Percentiles rank a stretch among this genome's conserved stretches.
phyloP scores from a whole-genome alignment of 2,797 vertebrate species.

The Hippoglossus hippoglossus region DNA sequence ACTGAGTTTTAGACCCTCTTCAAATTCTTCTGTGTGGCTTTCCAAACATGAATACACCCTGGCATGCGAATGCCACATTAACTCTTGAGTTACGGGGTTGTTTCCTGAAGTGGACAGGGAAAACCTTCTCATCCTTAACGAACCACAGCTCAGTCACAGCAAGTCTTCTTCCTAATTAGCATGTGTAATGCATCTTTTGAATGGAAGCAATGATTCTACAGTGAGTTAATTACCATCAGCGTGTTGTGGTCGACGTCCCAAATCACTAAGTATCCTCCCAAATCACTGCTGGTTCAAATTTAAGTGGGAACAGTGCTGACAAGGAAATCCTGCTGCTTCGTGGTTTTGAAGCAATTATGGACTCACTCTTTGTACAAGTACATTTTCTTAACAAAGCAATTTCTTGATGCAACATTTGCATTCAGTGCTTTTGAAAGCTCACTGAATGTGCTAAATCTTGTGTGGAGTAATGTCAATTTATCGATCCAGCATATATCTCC shows the following conservation, averaged over 20 bases:
- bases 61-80: constrained; percentile 7
- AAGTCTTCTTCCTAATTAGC: constrained; percentile 13
- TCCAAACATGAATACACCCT: neutral
- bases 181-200: neutral
- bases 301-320: neutral
- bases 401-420: no score
- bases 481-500: no score
- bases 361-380: neutral
- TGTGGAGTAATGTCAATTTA: neutral
- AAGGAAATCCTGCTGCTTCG: neutral
- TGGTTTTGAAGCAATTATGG: neutral
- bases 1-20: constrained; percentile 1
- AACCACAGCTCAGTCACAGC: constrained; percentile 12
- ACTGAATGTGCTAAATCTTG: neutral
- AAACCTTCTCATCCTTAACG: constrained; percentile 20
- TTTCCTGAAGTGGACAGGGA: constrained; percentile 1
- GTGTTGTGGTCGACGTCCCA: neutral
- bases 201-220: constrained; percentile 12
- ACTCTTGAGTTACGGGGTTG: neutral
- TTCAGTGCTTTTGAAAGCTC: neutral
- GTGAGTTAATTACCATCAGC: constrained; percentile 1
- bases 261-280: neutral
- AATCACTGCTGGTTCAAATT: constrained; percentile 7
- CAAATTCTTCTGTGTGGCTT: constrained; percentile 1
- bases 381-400: no score